Percentiles rank a stretch among this genome's conserved stretches.
These are phyloP conservation scores for Pseudorasbora parva DNA, from an alignment of 2,113 vertebrate species.

Conservation along the genomic window DNA sequence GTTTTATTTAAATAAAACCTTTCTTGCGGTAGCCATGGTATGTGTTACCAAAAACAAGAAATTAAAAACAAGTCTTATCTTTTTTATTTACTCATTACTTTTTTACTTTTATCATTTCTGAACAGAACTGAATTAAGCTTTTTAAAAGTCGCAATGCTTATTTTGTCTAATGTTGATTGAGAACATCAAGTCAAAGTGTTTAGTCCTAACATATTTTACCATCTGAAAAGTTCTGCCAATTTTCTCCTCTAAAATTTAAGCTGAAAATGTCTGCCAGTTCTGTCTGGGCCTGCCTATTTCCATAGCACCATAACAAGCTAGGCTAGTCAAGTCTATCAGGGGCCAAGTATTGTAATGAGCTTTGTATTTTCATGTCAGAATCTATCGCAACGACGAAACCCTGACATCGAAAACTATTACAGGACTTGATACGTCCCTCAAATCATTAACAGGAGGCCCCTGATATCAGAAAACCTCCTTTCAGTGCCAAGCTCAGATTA, in stretches of 20 bases:
- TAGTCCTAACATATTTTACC: not conserved
- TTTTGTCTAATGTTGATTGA: not conserved
- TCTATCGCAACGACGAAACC: slow-evolving; percentile 15
- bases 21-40: not conserved
- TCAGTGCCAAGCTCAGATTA: slow-evolving; percentile 39
- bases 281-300: not conserved
- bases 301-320: not conserved
- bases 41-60: not conserved
- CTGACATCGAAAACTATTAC: slow-evolving; percentile 25
- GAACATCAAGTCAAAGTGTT: not conserved
- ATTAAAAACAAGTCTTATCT: not conserved
- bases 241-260: not conserved
- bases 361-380: slow-evolving; percentile 29
- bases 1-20: not conserved
- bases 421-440: slow-evolving; percentile 66
- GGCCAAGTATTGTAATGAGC: slow-evolving; percentile 3
- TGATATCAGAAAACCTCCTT: slow-evolving; percentile 10
- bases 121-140: not conserved
- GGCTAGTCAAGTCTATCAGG: not conserved
- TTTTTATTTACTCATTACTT: not conserved
- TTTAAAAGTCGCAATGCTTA: not conserved
- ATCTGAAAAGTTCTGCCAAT: not conserved
- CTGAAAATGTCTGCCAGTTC: not conserved
- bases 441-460: slow-evolving; percentile 53
- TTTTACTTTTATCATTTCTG: not conserved